These are phyloP conservation scores for Apogon talboti DNA, from an alignment of 2,797 vertebrate genomes.

Conservation along the genomic window DNA sequence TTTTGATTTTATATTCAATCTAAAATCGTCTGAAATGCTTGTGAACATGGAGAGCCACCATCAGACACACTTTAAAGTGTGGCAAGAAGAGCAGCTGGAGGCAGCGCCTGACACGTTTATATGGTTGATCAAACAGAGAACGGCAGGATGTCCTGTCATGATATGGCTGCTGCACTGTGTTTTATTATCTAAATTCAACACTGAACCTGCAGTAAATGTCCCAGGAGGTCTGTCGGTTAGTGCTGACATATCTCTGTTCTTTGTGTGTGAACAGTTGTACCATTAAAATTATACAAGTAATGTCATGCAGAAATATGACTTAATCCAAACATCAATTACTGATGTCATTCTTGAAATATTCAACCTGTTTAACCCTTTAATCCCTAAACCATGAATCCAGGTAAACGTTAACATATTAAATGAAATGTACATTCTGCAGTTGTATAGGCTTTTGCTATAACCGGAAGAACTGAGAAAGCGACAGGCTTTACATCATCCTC, in stretches of 20 bases:
- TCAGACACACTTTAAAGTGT: slow-evolving; percentile 3
- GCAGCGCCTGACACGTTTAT: slow-evolving; percentile 3
- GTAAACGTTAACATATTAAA: too few species aligned
- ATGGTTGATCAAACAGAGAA: slow-evolving; percentile 41
- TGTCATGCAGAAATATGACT: not conserved
- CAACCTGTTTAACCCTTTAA: too few species aligned
- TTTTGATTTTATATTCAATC: too few species aligned
- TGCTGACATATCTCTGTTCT: too few species aligned
- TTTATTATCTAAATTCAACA: slow-evolving; percentile 17
- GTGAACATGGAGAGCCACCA: not conserved
- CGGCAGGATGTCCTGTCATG: slow-evolving; percentile 17
- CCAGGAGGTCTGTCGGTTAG: not conserved
- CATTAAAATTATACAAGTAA: not conserved
- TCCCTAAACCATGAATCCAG: too few species aligned
- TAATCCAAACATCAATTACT: not conserved
- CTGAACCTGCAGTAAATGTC: not conserved
- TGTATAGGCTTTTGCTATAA: not conserved
- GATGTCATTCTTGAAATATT: not conserved
- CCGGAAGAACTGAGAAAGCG: not conserved
- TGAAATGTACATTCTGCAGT: not conserved
- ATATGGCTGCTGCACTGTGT: slow-evolving; percentile 5
- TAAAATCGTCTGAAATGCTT: not conserved
- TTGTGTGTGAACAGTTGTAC: not conserved
- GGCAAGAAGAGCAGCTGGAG: slow-evolving; percentile 7
- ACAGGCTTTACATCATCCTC: not conserved